Evolutionary conservation across 2,113 vertebrate species (phyloP), one percentile per base, ranked within the genome.

Genomic region (Cephalopterus ornatus): DNA sequence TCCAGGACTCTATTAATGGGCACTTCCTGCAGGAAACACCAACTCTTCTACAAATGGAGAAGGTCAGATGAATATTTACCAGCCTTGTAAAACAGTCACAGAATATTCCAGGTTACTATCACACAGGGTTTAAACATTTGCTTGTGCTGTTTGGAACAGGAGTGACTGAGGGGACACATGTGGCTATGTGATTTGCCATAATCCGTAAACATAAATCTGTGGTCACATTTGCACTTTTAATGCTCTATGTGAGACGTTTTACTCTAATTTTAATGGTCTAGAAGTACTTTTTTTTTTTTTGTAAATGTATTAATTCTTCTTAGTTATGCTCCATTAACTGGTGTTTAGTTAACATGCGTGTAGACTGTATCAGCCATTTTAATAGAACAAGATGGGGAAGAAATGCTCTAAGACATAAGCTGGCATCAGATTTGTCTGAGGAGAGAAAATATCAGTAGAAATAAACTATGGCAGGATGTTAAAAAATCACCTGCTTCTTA

Each of bases 401-500:
- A 66, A 89, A 77, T 55, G 33, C 44, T 94, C 1, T 42, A 23
- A 93, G 80, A 76, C 50, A 49, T 0, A 4, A 73, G 37, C 39
- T 78, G 65, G 75, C 52, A n/a, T 27, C 78, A 65, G 59, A 80
- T 89, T 88, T 44, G 32, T 89, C 66, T 32, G 37, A 28, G 74
- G 50, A 91, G 42, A 33, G 79, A 58, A 92, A 95, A 70, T 37
- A 88, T 15, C 18, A 2, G 63, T 91, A 92, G 94, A 92, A 87
- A 94, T 44, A 86, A 93, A 96, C 71, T 77, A 58, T 70, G 5
- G 3, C 59, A 80, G 50, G 65, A 62, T 46, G 63, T 92, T 93
- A 94, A 96, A 94, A 93, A 96, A 94, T 91, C 88, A 91, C 88
- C 94, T 94, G 79, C 90, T 85, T 92, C 89, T 89, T 72, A 46